Conservation (phyloP, 2,113 vertebrate genomes). For the Corythornis madagascariensis region DNA sequence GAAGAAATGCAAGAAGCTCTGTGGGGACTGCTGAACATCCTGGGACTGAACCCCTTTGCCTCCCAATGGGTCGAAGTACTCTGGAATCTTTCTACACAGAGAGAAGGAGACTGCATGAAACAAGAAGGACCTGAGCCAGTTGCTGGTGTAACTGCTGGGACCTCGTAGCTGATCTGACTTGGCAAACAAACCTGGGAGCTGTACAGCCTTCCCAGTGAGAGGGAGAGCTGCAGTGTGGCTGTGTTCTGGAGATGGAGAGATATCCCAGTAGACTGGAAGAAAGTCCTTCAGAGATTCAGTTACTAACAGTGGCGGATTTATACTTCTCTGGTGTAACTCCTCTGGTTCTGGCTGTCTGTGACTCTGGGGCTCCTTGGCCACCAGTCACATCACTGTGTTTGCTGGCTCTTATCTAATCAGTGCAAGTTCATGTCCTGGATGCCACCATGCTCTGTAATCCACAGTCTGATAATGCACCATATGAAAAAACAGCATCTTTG, state of each 20-base stretch:
- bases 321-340: neutral
- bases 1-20: neutral
- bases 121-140: neutral
- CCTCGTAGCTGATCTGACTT: neutral
- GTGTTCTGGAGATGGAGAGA: neutral
- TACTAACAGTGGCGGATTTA: neutral
- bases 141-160: neutral
- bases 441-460: neutral
- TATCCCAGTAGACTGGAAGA: neutral
- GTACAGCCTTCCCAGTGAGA: neutral
- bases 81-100: neutral
- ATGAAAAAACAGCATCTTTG: neutral
- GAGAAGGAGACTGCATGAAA: neutral
- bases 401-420: conserved; percentile 32
- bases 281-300: neutral
- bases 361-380: neutral
- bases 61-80: neutral
- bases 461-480: neutral
- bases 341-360: neutral
- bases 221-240: neutral
- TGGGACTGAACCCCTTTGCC: neutral
- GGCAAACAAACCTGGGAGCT: neutral
- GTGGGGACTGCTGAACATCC: neutral
- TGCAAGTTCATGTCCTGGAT: conserved; percentile 2
- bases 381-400: neutral